These are phyloP conservation scores for Myopa tessellatipennis DNA, from an alignment of 2,888 invertebrate species.

Conservation along the genomic window DNA sequence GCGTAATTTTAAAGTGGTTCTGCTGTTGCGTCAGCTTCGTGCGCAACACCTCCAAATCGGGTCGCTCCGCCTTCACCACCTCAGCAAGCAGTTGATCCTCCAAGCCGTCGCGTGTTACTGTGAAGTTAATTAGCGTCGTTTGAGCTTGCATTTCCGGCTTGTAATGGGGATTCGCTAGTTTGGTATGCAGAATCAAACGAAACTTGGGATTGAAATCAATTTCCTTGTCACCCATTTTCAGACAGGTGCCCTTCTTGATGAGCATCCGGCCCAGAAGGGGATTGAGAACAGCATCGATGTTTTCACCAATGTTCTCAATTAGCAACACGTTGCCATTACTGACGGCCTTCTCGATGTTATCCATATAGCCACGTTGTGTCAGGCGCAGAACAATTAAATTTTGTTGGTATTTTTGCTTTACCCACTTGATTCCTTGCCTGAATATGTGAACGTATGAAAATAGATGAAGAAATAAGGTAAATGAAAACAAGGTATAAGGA, in stretches of 20 bases:
- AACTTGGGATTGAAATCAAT: constrained; percentile 88
- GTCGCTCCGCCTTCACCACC: constrained; percentile 92
- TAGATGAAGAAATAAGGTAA: not conserved
- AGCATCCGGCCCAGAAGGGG: constrained; percentile 88
- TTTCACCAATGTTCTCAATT: constrained; percentile 91
- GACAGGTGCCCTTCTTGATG: constrained; percentile 85
- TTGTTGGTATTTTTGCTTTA: constrained; percentile 86
- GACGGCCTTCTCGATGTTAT: constrained; percentile 82
- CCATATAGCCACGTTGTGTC: constrained; percentile 85
- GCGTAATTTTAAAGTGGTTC: constrained; percentile 92
- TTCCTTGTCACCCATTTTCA: constrained; percentile 92
- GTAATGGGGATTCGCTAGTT: constrained; percentile 94
- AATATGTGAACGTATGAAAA: not conserved
- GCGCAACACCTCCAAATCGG: constrained; percentile 87
- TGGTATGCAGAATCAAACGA: constrained; percentile 88
- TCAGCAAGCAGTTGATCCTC: constrained; percentile 94
- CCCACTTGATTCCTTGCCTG: constrained; percentile 93
- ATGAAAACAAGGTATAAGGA: not conserved
- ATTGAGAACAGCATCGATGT: constrained; percentile 90
- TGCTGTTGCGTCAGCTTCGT: constrained; percentile 89
- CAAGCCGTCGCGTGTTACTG: constrained; percentile 91
- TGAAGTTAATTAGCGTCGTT: constrained; percentile 94
- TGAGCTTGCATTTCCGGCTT: constrained; percentile 98
- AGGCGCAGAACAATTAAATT: constrained; percentile 80
- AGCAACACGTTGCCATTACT: constrained; percentile 81